Evolutionary conservation across 1,140 invertebrate species (phyloP).

Genomic region (Atta texana): DNA sequence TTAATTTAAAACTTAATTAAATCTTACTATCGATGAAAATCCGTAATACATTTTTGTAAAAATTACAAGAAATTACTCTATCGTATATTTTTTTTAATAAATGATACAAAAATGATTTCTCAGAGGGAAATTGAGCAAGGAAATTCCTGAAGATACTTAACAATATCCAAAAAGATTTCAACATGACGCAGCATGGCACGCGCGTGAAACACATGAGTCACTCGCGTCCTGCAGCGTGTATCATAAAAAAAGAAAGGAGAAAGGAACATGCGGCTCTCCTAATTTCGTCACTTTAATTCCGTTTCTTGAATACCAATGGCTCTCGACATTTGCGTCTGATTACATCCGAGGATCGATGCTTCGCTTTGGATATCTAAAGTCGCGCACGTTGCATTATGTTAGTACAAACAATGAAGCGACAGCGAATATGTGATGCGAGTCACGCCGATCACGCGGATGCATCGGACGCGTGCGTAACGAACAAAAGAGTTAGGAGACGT

Average conservation of each 20-base stretch:
- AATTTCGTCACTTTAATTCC: conserved; percentile 52
- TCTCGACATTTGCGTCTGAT: not conserved
- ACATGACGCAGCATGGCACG: conserved; percentile 2
- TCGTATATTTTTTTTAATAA: not conserved
- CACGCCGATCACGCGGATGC: conserved; percentile 58
- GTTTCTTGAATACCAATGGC: conserved; percentile 37
- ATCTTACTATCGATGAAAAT: not conserved
- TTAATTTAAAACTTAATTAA: not conserved
- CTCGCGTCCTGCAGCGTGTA: not conserved
- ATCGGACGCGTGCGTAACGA: conserved; percentile 22
- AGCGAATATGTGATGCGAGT: conserved; percentile 42
- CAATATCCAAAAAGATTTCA: not conserved
- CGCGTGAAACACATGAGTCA: conserved; percentile 20
- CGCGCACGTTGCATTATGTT: not conserved
- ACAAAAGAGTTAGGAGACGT: conserved; percentile 32
- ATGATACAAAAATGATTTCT: not conserved
- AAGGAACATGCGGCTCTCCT: not conserved
- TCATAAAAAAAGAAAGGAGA: not conserved
- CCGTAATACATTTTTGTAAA: not conserved
- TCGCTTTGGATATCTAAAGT: conserved; percentile 2
- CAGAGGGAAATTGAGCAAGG: not conserved
- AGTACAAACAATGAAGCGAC: conserved; percentile 9
- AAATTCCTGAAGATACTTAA: not conserved
- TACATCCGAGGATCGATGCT: not conserved
- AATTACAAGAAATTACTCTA: not conserved